Base-by-base conservation (phyloP, 2,797 vertebrate species). In the Champsocephalus gunnari region DNA sequence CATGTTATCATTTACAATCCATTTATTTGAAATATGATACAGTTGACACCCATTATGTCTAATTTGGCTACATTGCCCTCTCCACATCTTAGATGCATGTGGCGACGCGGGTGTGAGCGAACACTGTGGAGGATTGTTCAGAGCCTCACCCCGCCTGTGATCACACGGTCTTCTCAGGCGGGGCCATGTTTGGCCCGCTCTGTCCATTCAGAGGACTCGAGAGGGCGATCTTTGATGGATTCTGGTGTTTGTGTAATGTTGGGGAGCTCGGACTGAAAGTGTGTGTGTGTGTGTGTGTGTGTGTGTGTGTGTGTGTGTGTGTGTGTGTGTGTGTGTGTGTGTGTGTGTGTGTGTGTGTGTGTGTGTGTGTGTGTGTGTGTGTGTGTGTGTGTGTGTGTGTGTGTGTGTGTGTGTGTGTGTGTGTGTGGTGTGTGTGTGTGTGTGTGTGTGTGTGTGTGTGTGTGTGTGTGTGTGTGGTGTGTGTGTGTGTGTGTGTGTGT, bases 201-300 rank as follows among this genome's bases (percentile, higher is more conserved):
- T 92, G 90, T 92, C 88, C 88, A 92, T 92, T 91, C 88, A 92
- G 80, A 75, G 58, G 71, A 60, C 56, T 71, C 49, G 12, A 51
- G 12, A 34, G 76, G 69, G 77, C 63, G 75, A 53, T 90, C 85
- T 90, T 89, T 88, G 89, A 92, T 87, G 90, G 89, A 89, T 89
- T 93, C 89, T 89, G 81, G 82, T 94, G 93, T 92, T 94, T 94
- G 91, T 92, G 86, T 93, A 91, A 89, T 82, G 82, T 89, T 87
- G 75, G 76, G 79, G 80, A 82, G 81, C 80, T 71, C 45, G 5
- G 76, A 85, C 79, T 82, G 84, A 86, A 86, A 79, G 78, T 76
- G 80, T 19, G 24, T 28, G 24, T 28, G 86, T 79, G 62, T 58
- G 68, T 73, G 73, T 62, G 73, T 60, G 58, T 60, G 56, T 21